Percentiles rank a stretch among this genome's conserved stretches.
These are phyloP conservation scores for Ceuthmochares aereus DNA, from an alignment of 2,113 vertebrate genomes.

Conservation along the genomic window DNA sequence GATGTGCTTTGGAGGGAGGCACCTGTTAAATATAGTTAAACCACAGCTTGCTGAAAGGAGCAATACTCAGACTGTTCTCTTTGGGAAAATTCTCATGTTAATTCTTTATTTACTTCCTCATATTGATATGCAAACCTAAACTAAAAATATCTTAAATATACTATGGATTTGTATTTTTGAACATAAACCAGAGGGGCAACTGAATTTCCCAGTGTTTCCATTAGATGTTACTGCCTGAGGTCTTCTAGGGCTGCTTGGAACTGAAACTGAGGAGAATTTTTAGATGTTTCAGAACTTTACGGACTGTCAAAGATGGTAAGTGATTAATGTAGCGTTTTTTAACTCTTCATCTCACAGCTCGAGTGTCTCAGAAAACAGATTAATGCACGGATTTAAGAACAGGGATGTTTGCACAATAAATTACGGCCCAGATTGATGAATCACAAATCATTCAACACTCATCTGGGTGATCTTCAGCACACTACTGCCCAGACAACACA, in stretches of 20 bases:
- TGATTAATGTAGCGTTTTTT: not conserved
- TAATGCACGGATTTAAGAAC: not conserved
- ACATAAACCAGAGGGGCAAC: not conserved
- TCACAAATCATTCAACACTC: not conserved
- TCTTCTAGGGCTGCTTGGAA: not conserved
- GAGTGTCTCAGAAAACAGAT: not conserved
- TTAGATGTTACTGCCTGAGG: not conserved
- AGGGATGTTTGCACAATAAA: not conserved
- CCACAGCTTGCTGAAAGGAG: not conserved
- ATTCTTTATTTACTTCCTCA: not conserved
- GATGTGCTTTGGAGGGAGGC: not conserved
- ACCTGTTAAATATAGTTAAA: not conserved
- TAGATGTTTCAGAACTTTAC: not conserved
- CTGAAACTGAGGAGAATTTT: not conserved
- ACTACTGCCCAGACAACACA: rapidly evolving
- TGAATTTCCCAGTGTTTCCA: not conserved
- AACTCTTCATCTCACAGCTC: not conserved
- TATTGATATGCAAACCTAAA: not conserved
- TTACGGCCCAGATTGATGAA: not conserved
- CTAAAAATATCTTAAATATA: not conserved
- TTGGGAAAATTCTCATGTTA: not conserved
- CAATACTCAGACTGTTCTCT: not conserved
- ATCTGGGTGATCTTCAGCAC: not conserved
- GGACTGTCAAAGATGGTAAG: not conserved
- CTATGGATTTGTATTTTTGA: not conserved